phyloP scores from a whole-genome alignment of 2,797 vertebrate species.

The Brachymystax lenok region DNA sequence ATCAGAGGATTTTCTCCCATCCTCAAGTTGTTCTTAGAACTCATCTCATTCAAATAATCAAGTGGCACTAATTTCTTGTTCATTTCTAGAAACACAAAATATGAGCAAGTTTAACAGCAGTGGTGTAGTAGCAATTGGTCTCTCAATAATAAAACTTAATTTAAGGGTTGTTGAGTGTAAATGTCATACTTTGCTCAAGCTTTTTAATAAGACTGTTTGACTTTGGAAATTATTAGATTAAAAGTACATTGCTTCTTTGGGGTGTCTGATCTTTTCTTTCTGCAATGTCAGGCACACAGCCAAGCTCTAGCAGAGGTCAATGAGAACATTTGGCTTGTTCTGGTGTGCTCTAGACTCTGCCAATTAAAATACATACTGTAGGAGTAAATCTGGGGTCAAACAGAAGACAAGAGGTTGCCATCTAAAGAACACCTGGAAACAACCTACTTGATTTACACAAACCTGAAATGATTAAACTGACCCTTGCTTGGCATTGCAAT shows the following conservation, averaged over 20 bases:
- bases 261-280: slow-evolving; percentile 17
- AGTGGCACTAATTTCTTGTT: neutral
- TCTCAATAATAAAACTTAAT: neutral
- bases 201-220: slow-evolving; percentile 32
- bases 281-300: slow-evolving; percentile 41
- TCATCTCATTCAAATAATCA: slow-evolving; percentile 2
- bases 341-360: slow-evolving; percentile 42
- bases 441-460: slow-evolving; percentile 36
- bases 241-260: neutral
- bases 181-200: neutral
- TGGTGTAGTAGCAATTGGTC: neutral
- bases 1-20: slow-evolving; percentile 2
- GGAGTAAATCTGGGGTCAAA: slow-evolving; percentile 50
- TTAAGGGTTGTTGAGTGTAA: neutral
- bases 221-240: slow-evolving; percentile 45
- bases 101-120: slow-evolving; percentile 19
- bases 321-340: slow-evolving; percentile 44
- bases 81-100: neutral
- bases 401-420: slow-evolving; percentile 26
- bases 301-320: slow-evolving; percentile 44
- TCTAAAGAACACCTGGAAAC: slow-evolving; percentile 38
- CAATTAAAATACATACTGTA: slow-evolving; percentile 32
- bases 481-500: slow-evolving; percentile 53
- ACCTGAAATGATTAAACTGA: slow-evolving; percentile 39
- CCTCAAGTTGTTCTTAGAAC: neutral